Evolutionary conservation across 2,797 vertebrate species (phyloP).

Genomic region (Podarcis lilfordi): DNA sequence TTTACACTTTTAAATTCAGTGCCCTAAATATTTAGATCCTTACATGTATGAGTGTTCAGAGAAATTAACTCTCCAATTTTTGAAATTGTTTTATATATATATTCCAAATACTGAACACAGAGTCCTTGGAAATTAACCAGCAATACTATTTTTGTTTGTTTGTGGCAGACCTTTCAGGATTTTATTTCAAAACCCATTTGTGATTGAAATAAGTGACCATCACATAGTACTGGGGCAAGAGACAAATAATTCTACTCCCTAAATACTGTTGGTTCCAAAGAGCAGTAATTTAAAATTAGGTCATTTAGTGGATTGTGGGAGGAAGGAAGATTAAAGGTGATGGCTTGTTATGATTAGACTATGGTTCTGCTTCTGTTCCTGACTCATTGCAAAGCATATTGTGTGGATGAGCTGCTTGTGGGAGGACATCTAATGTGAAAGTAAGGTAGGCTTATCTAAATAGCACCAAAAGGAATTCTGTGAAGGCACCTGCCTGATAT

Average conservation of each 20-base stretch:
- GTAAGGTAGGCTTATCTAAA: too few relatives aligned
- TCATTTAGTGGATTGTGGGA: neutral
- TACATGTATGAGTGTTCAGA: slow-evolving; percentile 1
- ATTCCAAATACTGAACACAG: neutral
- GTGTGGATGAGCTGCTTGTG: too few relatives aligned
- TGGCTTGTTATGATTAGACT: neutral
- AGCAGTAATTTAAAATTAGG: neutral
- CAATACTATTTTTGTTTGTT: neutral
- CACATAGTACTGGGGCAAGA: neutral
- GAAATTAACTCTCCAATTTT: neutral
- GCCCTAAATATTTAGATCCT: slow-evolving; percentile 4
- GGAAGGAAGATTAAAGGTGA: neutral
- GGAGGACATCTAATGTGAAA: neutral
- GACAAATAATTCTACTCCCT: neutral
- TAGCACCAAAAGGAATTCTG: too few relatives aligned
- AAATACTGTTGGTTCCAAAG: neutral
- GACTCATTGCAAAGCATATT: neutral
- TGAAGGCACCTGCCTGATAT: too few relatives aligned
- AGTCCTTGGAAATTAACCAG: neutral
- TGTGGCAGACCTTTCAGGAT: neutral
- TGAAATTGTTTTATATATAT: neutral
- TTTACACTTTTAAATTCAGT: slow-evolving; percentile 2
- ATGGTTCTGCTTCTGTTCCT: neutral
- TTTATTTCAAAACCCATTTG: neutral
- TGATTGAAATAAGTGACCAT: neutral